Conservation (phyloP, 2,797 vertebrate species). For the Serranus cabrilla region DNA sequence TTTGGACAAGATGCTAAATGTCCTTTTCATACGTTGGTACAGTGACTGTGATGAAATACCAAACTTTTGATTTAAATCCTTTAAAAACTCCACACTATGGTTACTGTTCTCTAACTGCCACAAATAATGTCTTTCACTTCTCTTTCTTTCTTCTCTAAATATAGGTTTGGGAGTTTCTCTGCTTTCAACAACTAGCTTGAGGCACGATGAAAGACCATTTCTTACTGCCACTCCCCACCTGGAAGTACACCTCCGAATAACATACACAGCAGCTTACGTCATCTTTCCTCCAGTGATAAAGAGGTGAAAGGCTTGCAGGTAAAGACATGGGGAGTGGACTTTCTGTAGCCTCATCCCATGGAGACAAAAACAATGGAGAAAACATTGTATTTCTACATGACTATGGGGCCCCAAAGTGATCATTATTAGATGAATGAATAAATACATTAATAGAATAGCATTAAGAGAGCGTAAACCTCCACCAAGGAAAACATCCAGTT, state of each 20-base stretch:
- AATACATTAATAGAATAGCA: not conserved
- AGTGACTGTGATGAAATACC: slow-evolving; percentile 8
- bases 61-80: slow-evolving; percentile 30
- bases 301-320: slow-evolving; percentile 30
- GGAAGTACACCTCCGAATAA: slow-evolving; percentile 47
- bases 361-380: slow-evolving; percentile 1
- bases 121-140: slow-evolving; percentile 45
- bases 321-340: not conserved
- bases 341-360: not conserved
- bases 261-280: slow-evolving; percentile 36
- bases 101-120: slow-evolving; percentile 34
- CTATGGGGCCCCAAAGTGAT: not conserved
- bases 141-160: slow-evolving; percentile 62
- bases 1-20: slow-evolving; percentile 37
- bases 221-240: slow-evolving; percentile 52
- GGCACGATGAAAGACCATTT: slow-evolving; percentile 55
- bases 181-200: slow-evolving; percentile 62
- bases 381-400: not conserved
- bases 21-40: slow-evolving; percentile 1
- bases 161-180: slow-evolving; percentile 64
- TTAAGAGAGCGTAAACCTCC: too few species aligned
- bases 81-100: slow-evolving; percentile 26
- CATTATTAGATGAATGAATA: not conserved
- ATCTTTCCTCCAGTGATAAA: slow-evolving; percentile 21
- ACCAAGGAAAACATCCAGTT: too few species aligned